Conservation (phyloP, 2,888 invertebrate species). For the Polylopha cassiicola region DNA sequence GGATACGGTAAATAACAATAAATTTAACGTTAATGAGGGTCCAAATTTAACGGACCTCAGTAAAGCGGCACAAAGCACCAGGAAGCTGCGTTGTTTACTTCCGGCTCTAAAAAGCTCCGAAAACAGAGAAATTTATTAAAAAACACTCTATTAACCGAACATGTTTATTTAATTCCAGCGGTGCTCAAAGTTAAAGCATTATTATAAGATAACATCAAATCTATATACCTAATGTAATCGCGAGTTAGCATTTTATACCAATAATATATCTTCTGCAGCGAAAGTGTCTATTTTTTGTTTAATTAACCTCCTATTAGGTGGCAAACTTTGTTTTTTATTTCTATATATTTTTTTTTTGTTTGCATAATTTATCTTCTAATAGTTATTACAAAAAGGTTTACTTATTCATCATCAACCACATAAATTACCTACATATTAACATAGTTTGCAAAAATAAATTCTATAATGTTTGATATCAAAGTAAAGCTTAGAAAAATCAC, state of each 20-base stretch:
- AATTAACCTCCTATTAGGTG: no score
- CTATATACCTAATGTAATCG: no score
- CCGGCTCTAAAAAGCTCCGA: constrained; percentile 45
- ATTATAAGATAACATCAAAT: constrained; percentile 3
- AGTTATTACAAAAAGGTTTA: neutral
- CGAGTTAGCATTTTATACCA: no score
- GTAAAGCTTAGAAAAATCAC: no score
- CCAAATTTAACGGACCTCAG: constrained; percentile 42
- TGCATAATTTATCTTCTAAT: neutral
- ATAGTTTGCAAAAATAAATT: no score
- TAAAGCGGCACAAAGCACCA: constrained; percentile 39
- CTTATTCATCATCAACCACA: neutral
- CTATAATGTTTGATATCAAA: no score
- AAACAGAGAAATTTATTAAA: constrained; percentile 40
- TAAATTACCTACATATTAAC: no score
- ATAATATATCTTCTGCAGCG: no score
- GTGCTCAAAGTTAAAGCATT: constrained; percentile 39
- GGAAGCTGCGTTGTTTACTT: constrained; percentile 56
- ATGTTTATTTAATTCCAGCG: constrained; percentile 36
- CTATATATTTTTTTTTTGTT: neutral
- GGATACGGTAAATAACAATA: no score
- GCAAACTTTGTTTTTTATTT: no score
- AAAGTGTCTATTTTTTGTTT: no score
- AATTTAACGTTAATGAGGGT: constrained; percentile 29
- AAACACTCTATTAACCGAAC: constrained; percentile 36